Base-by-base conservation (phyloP, 2,888 invertebrate species). In the Drepanosiphum platanoidis region DNA sequence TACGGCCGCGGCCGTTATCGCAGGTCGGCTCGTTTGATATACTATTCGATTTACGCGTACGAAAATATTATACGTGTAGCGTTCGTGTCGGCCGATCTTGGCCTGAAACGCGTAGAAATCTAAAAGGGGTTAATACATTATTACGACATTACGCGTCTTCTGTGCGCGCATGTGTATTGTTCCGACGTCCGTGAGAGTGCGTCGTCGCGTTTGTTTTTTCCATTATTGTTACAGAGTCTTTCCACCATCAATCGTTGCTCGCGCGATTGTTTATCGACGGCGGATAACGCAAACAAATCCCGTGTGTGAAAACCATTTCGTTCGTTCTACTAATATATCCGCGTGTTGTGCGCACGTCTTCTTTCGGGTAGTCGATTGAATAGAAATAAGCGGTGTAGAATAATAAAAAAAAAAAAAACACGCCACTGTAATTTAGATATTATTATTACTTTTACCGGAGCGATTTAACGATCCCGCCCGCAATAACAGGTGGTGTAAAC, bases 181-280 rank as follows among this genome's bases (percentile, higher is more conserved):
- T 52, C 52, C 27, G 61, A 61, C 27, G 61, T 22, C n/a, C 22
- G 27, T 27, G 27, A 22, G 61, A 27, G 61, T 27, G n/a, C 42
- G 30, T 80, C 42, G 30, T 80, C 80, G 80, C 34, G 32, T 27
- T 52, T 68, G n/a, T 68, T n/a, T 34, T 58, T 42, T 9, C 42
- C 13, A 34, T 78, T 68, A 34, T 68, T 42, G 32, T 68, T 46
- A 58, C 15, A 7, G 42, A 9, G 42, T 42, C 11, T 42, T 11
- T 42, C 42, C 8, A 42, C 22, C 80, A 70, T 80, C 80, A 80
- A 80, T 80, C 80, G 70, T 80, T 13, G 9, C 30, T 66, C 32
- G 15, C 11, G 42, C 22, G 27, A 39, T 78, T 52, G 79, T 80
- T 68, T 80, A 46, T 80, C 68, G 79, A 80, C 79, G 79, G 79